Evolutionary conservation across 2,113 vertebrate genomes (phyloP).

Genomic region (Scopus umbretta): DNA sequence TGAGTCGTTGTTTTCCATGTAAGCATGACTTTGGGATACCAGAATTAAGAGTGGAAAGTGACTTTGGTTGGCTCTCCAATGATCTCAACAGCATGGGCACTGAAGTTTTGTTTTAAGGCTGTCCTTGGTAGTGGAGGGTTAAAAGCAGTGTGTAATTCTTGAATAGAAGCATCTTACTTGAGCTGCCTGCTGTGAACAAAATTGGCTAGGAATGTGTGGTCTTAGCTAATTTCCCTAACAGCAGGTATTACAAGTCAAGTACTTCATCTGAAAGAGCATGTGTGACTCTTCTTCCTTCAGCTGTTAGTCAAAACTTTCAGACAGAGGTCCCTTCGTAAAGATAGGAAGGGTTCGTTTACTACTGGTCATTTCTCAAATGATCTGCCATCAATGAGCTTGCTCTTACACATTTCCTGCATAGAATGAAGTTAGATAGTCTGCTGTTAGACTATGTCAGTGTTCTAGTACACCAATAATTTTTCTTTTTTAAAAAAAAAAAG

Average conservation of each 20-base stretch:
- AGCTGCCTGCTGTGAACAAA: constrained; percentile 59
- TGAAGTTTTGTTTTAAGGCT: background rate
- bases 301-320: background rate
- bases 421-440: background rate
- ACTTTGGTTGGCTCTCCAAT: background rate
- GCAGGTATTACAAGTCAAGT: constrained; percentile 40
- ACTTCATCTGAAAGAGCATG: background rate
- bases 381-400: background rate
- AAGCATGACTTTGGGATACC: background rate
- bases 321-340: background rate
- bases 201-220: constrained; percentile 63
- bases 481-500: background rate
- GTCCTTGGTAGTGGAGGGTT: constrained; percentile 24
- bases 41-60: background rate
- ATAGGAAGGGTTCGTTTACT: background rate
- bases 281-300: background rate
- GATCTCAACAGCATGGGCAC: background rate
- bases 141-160: constrained; percentile 52
- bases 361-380: background rate
- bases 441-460: background rate
- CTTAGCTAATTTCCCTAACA: constrained; percentile 67
- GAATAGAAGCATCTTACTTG: constrained; percentile 38
- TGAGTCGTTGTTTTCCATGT: background rate
- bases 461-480: background rate
- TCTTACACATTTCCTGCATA: background rate